Conservation (phyloP, 2,888 invertebrate species). For the Tromatobia lineatoria region DNA sequence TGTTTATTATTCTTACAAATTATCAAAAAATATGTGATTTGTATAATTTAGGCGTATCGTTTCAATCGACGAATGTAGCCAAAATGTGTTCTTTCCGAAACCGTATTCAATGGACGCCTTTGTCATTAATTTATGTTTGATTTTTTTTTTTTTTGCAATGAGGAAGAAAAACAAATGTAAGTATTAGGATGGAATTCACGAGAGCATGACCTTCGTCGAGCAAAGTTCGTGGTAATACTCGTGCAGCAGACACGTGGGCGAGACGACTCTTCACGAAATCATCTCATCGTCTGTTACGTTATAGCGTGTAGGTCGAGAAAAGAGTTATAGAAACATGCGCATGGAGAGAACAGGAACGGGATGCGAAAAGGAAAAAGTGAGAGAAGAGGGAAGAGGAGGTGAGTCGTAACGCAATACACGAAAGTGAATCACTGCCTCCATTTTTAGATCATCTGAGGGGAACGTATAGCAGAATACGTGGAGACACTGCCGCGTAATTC, state of each 20-base stretch:
- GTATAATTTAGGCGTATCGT: neutral
- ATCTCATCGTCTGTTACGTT: conserved; percentile 30
- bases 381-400: neutral
- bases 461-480: neutral
- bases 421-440: conserved; percentile 48
- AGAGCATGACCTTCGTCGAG: conserved; percentile 30
- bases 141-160: conserved; percentile 15
- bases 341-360: conserved; percentile 32
- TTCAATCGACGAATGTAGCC: neutral
- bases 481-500: conserved; percentile 19
- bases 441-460: conserved; percentile 38
- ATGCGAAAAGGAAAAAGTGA: conserved; percentile 38
- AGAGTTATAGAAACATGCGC: neutral
- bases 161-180: conserved; percentile 57
- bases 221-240: conserved; percentile 1
- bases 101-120: neutral
- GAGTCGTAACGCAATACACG: conserved; percentile 46
- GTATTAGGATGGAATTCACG: conserved; percentile 22
- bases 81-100: neutral
- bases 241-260: conserved; percentile 51
- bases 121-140: neutral
- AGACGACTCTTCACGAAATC: conserved; percentile 21
- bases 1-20: too few relatives aligned
- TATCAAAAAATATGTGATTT: too few relatives aligned
- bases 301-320: conserved; percentile 26